Evolutionary conservation across 2,113 vertebrate genomes (phyloP).

Genomic region (Mus spicilegus): DNA sequence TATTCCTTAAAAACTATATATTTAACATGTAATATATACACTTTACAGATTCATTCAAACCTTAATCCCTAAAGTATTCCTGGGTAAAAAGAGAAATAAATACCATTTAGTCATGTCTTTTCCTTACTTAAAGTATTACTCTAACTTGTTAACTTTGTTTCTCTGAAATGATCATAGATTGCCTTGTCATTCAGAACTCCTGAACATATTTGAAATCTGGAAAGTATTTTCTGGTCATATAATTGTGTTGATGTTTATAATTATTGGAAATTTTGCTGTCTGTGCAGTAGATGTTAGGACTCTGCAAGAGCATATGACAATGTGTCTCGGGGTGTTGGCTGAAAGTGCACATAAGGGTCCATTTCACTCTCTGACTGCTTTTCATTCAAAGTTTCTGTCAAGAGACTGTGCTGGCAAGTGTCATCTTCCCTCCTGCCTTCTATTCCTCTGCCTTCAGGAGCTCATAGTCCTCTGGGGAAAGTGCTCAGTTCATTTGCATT

Average conservation of each 20-base stretch:
- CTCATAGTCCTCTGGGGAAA: neutral
- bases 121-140: neutral
- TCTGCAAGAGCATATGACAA: neutral
- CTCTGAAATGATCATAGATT: neutral
- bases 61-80: neutral
- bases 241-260: slow-evolving; percentile 25
- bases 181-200: neutral
- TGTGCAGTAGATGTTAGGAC: neutral
- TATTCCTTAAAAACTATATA: neutral
- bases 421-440: neutral
- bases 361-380: neutral
- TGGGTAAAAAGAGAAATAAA: neutral
- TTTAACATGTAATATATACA: neutral
- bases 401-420: rapidly evolving
- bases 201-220: neutral
- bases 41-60: neutral
- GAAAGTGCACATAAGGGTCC: neutral
- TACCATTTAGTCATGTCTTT: neutral
- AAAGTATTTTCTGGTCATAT: neutral
- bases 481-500: neutral
- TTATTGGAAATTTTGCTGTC: neutral
- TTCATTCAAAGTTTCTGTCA: neutral
- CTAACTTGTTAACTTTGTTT: neutral
- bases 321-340: neutral
- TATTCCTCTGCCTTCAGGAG: neutral